Evolutionary conservation across 2,888 invertebrate genomes (phyloP).

Genomic region (Lydus trimaculatus): DNA sequence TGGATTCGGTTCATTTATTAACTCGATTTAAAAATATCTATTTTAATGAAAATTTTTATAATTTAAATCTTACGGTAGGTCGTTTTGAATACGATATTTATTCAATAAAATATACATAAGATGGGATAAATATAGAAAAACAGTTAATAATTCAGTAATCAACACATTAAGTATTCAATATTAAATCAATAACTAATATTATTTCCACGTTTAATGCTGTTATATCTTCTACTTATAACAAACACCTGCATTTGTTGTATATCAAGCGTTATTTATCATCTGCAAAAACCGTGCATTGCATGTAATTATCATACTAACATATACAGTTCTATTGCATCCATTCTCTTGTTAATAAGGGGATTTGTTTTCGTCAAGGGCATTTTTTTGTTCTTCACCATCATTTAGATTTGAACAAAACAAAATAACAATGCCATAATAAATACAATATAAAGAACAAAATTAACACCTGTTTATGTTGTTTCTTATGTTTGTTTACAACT

Average conservation of each 20-base stretch:
- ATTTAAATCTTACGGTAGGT: slow-evolving; percentile 26
- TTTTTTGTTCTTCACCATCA: slow-evolving; percentile 11
- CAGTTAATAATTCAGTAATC: slow-evolving; percentile 16
- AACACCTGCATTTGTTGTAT: slow-evolving; percentile 40
- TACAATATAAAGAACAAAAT: slow-evolving; percentile 21
- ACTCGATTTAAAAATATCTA: background rate
- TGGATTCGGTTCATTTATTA: background rate
- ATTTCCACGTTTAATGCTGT: background rate
- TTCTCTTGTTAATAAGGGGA: slow-evolving; percentile 10
- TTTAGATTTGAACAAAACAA: slow-evolving; percentile 24
- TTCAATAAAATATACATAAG: slow-evolving; percentile 17
- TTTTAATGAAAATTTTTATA: slow-evolving; percentile 9
- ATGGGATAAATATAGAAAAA: slow-evolving; percentile 17
- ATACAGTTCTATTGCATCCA: slow-evolving; percentile 17
- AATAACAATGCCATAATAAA: slow-evolving; percentile 28
- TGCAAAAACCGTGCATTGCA: slow-evolving; percentile 40
- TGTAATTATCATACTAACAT: slow-evolving; percentile 36
- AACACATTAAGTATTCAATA: slow-evolving; percentile 19
- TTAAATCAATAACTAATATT: slow-evolving; percentile 7
- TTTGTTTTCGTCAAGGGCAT: slow-evolving; percentile 26
- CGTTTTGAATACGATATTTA: slow-evolving; percentile 11
- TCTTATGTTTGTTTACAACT: background rate
- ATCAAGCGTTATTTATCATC: slow-evolving; percentile 39
- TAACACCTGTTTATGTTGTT: slow-evolving; percentile 22
- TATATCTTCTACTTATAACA: slow-evolving; percentile 9